Base-by-base conservation (phyloP, 1,140 invertebrate species). In the Papilio dardanus region DNA sequence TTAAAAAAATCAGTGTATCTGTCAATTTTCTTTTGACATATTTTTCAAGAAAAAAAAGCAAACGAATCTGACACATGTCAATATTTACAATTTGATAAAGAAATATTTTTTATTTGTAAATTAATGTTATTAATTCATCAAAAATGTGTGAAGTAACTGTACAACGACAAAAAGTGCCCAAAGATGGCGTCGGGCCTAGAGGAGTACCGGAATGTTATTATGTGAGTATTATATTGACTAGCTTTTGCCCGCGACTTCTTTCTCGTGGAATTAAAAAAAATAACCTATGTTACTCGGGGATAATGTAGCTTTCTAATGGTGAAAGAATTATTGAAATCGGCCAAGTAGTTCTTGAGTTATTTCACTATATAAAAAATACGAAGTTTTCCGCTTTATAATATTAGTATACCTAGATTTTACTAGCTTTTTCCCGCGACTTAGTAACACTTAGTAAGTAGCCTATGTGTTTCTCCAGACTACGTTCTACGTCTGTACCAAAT, bases 171-270 rank as follows among this genome's bases (percentile, higher is more conserved):
- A 86, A 83, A 35, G 76, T 85, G 30, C 90, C 90, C 3, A 90
- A 90, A 79, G 90, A 92, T 76, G 90, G 90, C 1, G 76, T 74
- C 0, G 90, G 90, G 0, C 90, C 90, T 0, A 84, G 88, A 10
- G 90, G 90, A 0, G 83, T 65, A 0, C 88, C 89, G 0, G 89
- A 91, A 35, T 87, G 86, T 77, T 92, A 92, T 42, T 90, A 92
- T 78, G 90, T 92, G 79, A 85, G 87, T 86, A 76, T 16, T 65
- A 67, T n/a, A 21, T 33, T 19, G 6, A 37, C 6, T 62, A 14
- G 54, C 35, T 37, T 37, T 37, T 37, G 0, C 35, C 5, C 1
- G 0, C 8, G 35, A n/a, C n/a, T n/a, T n/a, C n/a, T n/a, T n/a
- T n/a, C n/a, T n/a, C n/a, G n/a, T n/a, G n/a, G n/a, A n/a, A n/a